Percentiles rank a stretch among this genome's conserved stretches.
Conservation (phyloP, 1,140 invertebrate species). For the Cotesia glomerata region DNA sequence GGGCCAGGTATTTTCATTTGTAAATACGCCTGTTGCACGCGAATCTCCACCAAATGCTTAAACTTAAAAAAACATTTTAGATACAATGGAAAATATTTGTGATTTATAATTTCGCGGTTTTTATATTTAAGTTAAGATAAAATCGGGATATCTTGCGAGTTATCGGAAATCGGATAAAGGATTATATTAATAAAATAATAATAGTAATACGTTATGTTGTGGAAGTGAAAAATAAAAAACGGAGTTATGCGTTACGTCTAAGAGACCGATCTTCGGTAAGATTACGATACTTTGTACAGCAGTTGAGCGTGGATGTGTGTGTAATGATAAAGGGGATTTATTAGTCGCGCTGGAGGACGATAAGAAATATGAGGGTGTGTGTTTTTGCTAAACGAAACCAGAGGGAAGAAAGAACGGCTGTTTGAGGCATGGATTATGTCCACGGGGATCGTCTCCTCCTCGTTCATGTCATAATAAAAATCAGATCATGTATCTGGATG, state of each 20-base stretch:
- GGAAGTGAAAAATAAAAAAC: neutral
- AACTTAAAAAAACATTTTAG: too few relatives aligned
- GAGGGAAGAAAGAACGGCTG: neutral
- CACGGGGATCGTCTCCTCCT: neutral
- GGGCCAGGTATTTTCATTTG: neutral
- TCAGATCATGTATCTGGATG: neutral
- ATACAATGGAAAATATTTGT: neutral
- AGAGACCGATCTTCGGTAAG: neutral
- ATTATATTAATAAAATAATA: neutral
- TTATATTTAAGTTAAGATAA: too few relatives aligned
- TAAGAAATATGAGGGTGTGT: conserved; percentile 11
- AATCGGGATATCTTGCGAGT: conserved; percentile 1
- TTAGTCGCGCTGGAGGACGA: conserved; percentile 4
- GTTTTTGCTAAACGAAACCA: neutral
- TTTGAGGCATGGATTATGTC: neutral
- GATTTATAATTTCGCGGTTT: neutral
- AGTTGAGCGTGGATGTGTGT: neutral
- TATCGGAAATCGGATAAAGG: neutral
- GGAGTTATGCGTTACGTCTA: neutral
- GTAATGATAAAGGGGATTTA: neutral
- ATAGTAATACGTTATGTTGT: neutral
- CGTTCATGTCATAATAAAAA: conserved; percentile 18
- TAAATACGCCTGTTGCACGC: conserved; percentile 3
- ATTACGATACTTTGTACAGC: neutral
- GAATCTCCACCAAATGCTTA: neutral